Evolutionary conservation across 1,140 invertebrate genomes (phyloP).

Genomic region (Drosophila bocqueti): DNA sequence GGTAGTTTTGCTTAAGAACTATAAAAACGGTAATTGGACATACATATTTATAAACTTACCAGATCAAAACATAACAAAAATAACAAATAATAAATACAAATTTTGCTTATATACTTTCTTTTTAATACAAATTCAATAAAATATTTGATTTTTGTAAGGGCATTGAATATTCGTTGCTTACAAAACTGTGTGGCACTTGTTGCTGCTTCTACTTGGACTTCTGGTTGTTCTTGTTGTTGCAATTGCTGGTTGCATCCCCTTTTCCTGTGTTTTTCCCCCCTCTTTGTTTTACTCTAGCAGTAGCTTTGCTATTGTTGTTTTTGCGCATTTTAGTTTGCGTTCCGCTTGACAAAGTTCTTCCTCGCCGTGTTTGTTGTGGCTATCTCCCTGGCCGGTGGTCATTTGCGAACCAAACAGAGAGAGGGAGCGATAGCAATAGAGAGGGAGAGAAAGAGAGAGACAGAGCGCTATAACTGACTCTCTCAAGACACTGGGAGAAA

Average conservation of each 20-base stretch:
- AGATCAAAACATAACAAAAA: no score
- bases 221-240: constrained; percentile 16
- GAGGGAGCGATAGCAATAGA: neutral
- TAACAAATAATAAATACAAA: no score
- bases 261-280: constrained; percentile 25
- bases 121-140: no score
- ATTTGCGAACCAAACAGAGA: constrained; percentile 16
- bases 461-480: neutral
- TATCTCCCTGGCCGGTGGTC: constrained; percentile 17
- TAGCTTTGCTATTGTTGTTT: constrained; percentile 27
- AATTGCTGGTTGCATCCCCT: constrained; percentile 33
- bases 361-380: constrained; percentile 26
- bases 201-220: constrained; percentile 17
- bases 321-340: constrained; percentile 60
- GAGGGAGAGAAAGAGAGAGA: neutral
- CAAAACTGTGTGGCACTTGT: constrained; percentile 10
- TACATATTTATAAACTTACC: neutral
- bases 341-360: constrained; percentile 72
- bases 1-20: neutral
- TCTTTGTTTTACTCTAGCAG: constrained; percentile 7
- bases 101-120: no score
- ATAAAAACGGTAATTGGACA: neutral
- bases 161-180: neutral
- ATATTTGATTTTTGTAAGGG: neutral
- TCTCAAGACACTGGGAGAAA: constrained; percentile 1